Evolutionary conservation across 2,888 invertebrate genomes (phyloP), one percentile per base, ranked within the genome.

Genomic region (Dendrolimus pini): DNA sequence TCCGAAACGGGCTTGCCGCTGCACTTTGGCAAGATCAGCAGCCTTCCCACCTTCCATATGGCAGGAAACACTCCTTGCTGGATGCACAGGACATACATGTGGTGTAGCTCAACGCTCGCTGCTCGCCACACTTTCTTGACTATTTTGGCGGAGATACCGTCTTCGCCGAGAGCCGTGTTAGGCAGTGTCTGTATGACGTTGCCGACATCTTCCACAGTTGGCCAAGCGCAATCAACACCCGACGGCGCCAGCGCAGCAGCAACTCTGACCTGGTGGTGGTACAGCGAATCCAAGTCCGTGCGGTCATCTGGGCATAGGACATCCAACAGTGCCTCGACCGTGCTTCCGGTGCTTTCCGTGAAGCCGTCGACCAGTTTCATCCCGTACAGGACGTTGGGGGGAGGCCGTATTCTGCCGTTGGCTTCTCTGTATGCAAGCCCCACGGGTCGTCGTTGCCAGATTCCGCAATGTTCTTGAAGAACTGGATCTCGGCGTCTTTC

Each of bases 251-350:
- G 60, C 7, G 68, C 60, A 0, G 72, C 72, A 13, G 54, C 47
- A 0, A 65, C 0, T 0, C 71, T 60, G 1, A 76, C 65, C 10
- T 54, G 54, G 1, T 55, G 1, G 55, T 75, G 76, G 14, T 70
- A 67, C 0, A 6, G 13, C 0, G 68, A 41, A 58, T 75, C 73
- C 1, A 0, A 1, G 0, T 52, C 1, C 1, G 8, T n/a, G 2
- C 65, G 59, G n/a, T 74, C 74, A 41, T 74, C 75, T 0, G 72
- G 75, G 52, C 69, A 77, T 1, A 76, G 58, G 0, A 67, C 58
- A 0, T 1, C 0, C 2, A 75, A 41, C 1, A 75, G 55, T 0
- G 54, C 53, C 1, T 7, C 9, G 65, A 68, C 68, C 1, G 72
- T 62, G 7, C 54, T 60, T 0, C 53, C 62, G 0, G 61, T 58